Evolutionary conservation across 2,888 invertebrate genomes (phyloP), one percentile per base, ranked within the genome.

Genomic region (Anagyrus pseudococci): DNA sequence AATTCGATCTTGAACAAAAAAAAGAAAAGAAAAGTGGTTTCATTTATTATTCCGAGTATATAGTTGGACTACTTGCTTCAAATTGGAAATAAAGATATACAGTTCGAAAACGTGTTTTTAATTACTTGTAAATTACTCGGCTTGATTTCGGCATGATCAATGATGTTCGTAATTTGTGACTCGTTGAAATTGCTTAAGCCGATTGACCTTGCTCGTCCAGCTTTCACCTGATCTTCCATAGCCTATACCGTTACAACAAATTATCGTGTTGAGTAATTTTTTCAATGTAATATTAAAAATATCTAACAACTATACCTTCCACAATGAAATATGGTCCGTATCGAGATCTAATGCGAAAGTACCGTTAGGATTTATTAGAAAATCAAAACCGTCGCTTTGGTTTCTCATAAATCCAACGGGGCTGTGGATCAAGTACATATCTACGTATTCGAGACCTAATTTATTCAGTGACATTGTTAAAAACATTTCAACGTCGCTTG

Each of bases 131-230:
- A 79, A 67, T 89, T 89, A 58, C 89, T 85, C 1, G 93, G 93
- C 74, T 87, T 89, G 50, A 92, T 84, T 53, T 82, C 83, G 0
- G 88, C 85, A 20, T 76, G 77, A 13, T 86, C 81, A 68, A 87
- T 84, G 49, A 93, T 85, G 63, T 84, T 83, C 66, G 83, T 75
- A 56, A 93, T 83, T 82, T 94, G 94, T 17, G 81, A 75, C 61
- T 84, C 83, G 75, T 90, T 92, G 80, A 90, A 93, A 80, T 94
- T 94, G 52, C 93, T 93, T 54, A 93, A 76, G 1, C 93, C 93
- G 68, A 94, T 87, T 15, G 90, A 86, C 73, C 85, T 88, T 0
- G 86, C 81, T 19, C 85, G 81, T 2, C 91, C 91, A 52, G 83
- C 81, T 65, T 84, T 84, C 48, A 91, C 89, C 73, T 87, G 86